These are phyloP conservation scores for Tachystola acroxantha DNA, from an alignment of 2,888 invertebrate genomes.

Conservation along the genomic window DNA sequence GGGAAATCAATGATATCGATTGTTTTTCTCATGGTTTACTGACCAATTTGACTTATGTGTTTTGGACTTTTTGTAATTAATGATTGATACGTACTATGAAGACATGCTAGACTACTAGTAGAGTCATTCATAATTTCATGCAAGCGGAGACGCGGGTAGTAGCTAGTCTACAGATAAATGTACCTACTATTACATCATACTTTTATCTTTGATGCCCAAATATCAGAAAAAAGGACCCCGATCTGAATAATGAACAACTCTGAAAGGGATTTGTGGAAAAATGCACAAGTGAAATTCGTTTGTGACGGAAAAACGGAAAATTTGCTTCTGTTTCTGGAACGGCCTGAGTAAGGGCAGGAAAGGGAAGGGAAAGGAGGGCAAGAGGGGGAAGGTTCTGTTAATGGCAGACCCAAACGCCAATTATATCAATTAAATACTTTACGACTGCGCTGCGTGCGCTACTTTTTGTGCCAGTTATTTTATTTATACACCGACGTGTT, in stretches of 20 bases:
- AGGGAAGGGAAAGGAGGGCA: not conserved
- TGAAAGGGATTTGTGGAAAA: slow-evolving; percentile 53
- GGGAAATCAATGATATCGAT: too few relatives aligned
- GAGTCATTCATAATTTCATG: too few relatives aligned
- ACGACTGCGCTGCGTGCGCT: slow-evolving; percentile 35
- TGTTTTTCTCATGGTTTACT: too few relatives aligned
- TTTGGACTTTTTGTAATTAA: too few relatives aligned
- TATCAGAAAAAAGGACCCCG: slow-evolving; percentile 48
- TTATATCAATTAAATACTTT: slow-evolving; percentile 72
- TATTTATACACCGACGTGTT: slow-evolving; percentile 16
- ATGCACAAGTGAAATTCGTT: slow-evolving; percentile 53
- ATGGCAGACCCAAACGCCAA: slow-evolving; percentile 66
- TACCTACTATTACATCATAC: slow-evolving; percentile 10
- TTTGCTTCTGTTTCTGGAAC: slow-evolving; percentile 47
- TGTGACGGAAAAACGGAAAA: slow-evolving; percentile 54
- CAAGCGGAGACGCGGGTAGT: too few relatives aligned
- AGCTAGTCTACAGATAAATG: too few relatives aligned
- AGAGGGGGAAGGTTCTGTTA: slow-evolving; percentile 42
- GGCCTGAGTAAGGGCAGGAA: slow-evolving; percentile 25
- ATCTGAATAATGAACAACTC: slow-evolving; percentile 61
- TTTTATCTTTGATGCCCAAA: slow-evolving; percentile 39
- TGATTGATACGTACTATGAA: too few relatives aligned
- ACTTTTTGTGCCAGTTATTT: slow-evolving; percentile 26
- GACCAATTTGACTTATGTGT: too few relatives aligned
- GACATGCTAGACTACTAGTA: too few relatives aligned